Evolutionary conservation across 2,797 vertebrate genomes (phyloP), one percentile per base, ranked within the genome.

Genomic region (Lepilemur ruficaudatus): DNA sequence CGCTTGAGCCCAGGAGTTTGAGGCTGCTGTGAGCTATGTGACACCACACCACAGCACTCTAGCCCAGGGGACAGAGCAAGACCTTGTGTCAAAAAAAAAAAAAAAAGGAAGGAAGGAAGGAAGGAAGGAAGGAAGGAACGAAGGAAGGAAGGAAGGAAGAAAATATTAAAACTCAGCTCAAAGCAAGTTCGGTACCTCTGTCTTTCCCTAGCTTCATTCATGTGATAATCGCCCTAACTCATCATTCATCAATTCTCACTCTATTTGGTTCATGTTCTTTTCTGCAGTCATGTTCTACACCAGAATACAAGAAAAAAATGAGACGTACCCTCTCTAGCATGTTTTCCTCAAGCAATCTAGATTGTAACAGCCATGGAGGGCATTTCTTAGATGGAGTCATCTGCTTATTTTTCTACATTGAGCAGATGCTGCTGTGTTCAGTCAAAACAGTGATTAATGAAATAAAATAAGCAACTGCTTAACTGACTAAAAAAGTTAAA

Each of bases 131-230:
- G 22, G 0, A 57, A 78, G 50, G 9, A 57, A 9, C 8, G 0
- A 57, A 78, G 50, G n/a, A n/a, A n/a, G n/a, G n/a, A 20, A 55
- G 52, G 9, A 57, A 9, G 22, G 0, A 57, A 78, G 50, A 96
- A 98, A 98, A 96, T 22, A 20, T 23, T 69, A 95, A 98, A 90
- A 94, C 46, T 73, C 72, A 59, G 7, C 35, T 92, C 61, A 83
- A 48, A 12, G 18, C 17, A 7, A 73, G n/a, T 76, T 93, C 75
- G 50, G 25, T 43, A 93, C 46, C 25, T 79, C 87, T 81, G 65
- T 28, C 80, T 96, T 93, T 95, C 95, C 91, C 86, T 30, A 57
- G 78, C 46, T 96, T 63, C 70, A 95, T 88, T 89, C 94, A 82
- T 65, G 84, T 1, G 32, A 81, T 67, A 91, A 94, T 83, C 86